Conservation (phyloP, 2,888 invertebrate species). For the Coremacera marginata region DNA sequence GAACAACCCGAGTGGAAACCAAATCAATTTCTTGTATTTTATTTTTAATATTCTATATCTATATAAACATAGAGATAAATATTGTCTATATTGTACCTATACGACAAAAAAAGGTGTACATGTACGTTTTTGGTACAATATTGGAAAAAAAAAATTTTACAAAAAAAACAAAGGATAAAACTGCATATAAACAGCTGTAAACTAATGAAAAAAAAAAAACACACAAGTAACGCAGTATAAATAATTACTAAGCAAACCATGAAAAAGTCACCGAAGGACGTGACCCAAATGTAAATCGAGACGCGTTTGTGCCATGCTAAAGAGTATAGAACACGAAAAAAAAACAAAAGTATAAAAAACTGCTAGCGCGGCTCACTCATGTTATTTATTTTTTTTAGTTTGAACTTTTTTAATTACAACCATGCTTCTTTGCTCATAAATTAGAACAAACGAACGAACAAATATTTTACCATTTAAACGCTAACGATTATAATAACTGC, state of each 20-base stretch:
- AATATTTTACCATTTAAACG: neutral
- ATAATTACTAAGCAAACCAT: conserved; percentile 17
- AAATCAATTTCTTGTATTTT: conserved; percentile 73
- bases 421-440: conserved; percentile 3
- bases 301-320: conserved; percentile 8
- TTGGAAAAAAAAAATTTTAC: conserved; percentile 50
- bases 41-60: conserved; percentile 34
- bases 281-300: conserved; percentile 70
- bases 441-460: neutral
- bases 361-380: conserved; percentile 8
- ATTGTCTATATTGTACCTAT: conserved; percentile 30
- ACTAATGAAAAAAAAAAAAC: conserved; percentile 24
- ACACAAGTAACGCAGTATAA: neutral
- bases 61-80: conserved; percentile 37
- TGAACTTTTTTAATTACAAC: conserved; percentile 24
- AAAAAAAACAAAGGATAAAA: conserved; percentile 32
- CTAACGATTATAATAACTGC: too few species aligned
- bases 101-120: conserved; percentile 21
- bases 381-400: conserved; percentile 27
- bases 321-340: conserved; percentile 29
- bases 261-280: conserved; percentile 78
- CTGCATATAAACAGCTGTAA: conserved; percentile 50
- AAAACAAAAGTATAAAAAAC: conserved; percentile 15
- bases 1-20: conserved; percentile 82
- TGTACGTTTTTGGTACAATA: conserved; percentile 46